Evolutionary conservation across 1,140 invertebrate genomes (phyloP), one percentile per base, ranked within the genome.

Genomic region (Scaptomyza graminum): DNA sequence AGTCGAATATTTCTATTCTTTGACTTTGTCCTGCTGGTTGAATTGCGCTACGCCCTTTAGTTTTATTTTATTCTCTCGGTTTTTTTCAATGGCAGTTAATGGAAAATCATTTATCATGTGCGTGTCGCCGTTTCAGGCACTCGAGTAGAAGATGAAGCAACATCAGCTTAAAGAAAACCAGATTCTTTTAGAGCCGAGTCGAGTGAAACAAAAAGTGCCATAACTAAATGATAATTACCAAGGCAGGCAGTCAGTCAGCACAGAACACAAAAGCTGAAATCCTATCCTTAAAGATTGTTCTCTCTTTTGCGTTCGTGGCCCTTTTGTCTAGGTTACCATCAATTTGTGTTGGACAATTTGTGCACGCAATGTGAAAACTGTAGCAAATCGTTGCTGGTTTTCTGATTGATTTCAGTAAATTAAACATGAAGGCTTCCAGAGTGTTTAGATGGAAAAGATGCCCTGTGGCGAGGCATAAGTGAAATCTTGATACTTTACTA

Each of bases 71-170:
- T 34, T 68, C 47, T 61, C 28, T 46, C 8, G 28, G 28, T 72
- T 60, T 37, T 67, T 69, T 74, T 71, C 68, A 81, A 83, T 80
- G 77, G 59, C 71, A 89, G 67, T 89, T 89, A 90, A 90, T 90
- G 87, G 81, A 89, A 82, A 90, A 77, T 83, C 87, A 90, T 90
- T 90, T 83, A 90, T 90, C 79, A 90, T 90, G 74, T 87, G 81
- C 79, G 74, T 85, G 82, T 74, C 73, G 52, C 51, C 12, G 64
- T 55, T 46, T 54, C 52, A 60, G 57, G 56, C 44, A 49, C 41
- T 54, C 18, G 11, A 50, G 13, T 11, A 12, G 37, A 50, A 54
- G 39, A 12, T 11, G 34, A n/a, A 41, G 37, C 37, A 41, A 7
- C 13, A 12, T n/a, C 61, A 44, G 49, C 62, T 66, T 59, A 72